Conservation (phyloP, 2,888 invertebrate genomes). For the Osedax fenrisi region DNA sequence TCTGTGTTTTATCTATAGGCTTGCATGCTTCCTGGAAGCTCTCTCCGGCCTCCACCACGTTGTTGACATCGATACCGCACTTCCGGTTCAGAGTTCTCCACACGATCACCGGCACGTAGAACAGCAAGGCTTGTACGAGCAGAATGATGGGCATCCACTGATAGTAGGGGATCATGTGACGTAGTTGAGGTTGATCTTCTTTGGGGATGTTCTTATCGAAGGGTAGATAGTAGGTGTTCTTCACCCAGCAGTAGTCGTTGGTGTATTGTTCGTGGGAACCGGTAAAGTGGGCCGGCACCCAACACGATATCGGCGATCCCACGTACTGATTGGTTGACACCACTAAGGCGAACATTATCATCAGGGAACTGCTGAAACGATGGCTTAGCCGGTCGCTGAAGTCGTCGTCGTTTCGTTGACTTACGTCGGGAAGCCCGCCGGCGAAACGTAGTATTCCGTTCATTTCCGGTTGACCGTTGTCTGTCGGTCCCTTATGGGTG, state of each 20-base stretch:
- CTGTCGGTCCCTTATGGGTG: too few relatives aligned
- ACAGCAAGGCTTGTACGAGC: slow-evolving; percentile 36
- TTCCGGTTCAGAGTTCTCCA: slow-evolving; percentile 35
- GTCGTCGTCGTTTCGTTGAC: slow-evolving; percentile 36
- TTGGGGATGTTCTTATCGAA: slow-evolving; percentile 38
- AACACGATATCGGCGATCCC: slow-evolving; percentile 38
- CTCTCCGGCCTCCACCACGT: slow-evolving; percentile 38
- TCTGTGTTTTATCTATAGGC: slow-evolving; percentile 34
- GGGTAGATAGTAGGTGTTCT: slow-evolving; percentile 38
- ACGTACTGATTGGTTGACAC: slow-evolving; percentile 37
- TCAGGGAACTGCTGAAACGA: slow-evolving; percentile 35
- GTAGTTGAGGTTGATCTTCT: slow-evolving; percentile 35
- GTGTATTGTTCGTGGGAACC: slow-evolving; percentile 37
- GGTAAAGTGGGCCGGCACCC: slow-evolving; percentile 38
- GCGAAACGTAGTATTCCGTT: neutral
- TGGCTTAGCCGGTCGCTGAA: slow-evolving; percentile 35
- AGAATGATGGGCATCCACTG: slow-evolving; percentile 39
- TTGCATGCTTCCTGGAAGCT: slow-evolving; percentile 37
- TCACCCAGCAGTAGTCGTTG: slow-evolving; percentile 39
- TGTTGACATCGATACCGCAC: slow-evolving; percentile 38
- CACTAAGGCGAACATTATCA: slow-evolving; percentile 36
- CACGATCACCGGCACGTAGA: slow-evolving; percentile 34
- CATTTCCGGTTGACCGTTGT: neutral
- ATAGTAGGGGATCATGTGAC: slow-evolving; percentile 38
- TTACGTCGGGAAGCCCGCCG: slow-evolving; percentile 35